Percentiles rank a stretch among this genome's conserved stretches.
Conservation (phyloP, 2,113 vertebrate genomes). For the Platichthys flesus region DNA sequence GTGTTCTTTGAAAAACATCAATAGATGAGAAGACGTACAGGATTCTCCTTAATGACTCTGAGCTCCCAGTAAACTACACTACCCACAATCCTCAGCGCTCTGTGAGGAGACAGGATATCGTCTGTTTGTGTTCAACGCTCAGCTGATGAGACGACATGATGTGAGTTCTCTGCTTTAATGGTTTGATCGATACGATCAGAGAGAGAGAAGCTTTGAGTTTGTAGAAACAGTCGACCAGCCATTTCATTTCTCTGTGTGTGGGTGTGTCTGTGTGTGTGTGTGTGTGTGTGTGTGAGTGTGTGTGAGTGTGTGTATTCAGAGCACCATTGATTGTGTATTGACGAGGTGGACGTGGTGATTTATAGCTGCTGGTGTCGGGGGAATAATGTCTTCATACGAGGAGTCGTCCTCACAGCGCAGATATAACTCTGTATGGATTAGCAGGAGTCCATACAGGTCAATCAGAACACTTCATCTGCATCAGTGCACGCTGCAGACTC, state of each 20-base stretch:
- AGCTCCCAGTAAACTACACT: background rate
- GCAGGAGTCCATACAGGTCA: slow-evolving; percentile 45
- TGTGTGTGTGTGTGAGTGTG: background rate
- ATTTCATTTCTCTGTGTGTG: background rate
- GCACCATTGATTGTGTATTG: slow-evolving; percentile 73
- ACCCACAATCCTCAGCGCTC: background rate
- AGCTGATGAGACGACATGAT: background rate
- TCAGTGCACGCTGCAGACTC: slow-evolving; percentile 1
- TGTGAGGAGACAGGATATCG: background rate
- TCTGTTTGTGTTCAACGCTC: background rate
- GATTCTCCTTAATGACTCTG: background rate
- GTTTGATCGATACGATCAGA: background rate
- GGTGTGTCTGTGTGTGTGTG: background rate
- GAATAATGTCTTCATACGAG: slow-evolving; percentile 66
- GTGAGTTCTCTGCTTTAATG: background rate
- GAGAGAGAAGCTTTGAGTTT: background rate
- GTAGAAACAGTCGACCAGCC: background rate
- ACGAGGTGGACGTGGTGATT: slow-evolving; percentile 70
- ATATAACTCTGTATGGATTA: slow-evolving; percentile 64
- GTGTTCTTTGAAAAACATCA: background rate
- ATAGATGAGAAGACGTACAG: too few relatives aligned
- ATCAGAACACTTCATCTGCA: slow-evolving; percentile 55
- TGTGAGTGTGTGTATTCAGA: background rate
- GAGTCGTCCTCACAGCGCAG: slow-evolving; percentile 59
- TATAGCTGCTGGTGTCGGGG: slow-evolving; percentile 62